phyloP scores from a whole-genome alignment of 2,113 vertebrate species.

The Ancistrus triradiatus region DNA sequence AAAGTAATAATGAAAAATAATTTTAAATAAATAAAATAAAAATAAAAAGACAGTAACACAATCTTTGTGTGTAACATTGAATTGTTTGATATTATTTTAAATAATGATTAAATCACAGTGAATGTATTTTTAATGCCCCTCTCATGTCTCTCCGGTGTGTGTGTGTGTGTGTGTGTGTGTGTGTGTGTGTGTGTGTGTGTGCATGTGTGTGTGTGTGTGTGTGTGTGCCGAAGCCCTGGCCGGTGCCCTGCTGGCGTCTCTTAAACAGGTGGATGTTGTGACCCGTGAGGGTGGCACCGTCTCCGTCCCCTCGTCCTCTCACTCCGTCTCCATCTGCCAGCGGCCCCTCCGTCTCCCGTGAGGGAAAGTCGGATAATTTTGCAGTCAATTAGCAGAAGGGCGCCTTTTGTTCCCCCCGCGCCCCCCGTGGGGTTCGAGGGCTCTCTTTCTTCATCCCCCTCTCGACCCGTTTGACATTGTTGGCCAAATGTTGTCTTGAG shows the following conservation, averaged over 20 bases:
- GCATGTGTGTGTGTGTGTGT: too few relatives aligned
- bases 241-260: conserved; percentile 7
- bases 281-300: conserved; percentile 17
- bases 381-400: conserved; percentile 99
- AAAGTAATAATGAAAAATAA: too few relatives aligned
- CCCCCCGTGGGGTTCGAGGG: conserved; percentile 62
- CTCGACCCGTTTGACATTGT: conserved; percentile 84
- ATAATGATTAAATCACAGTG: too few relatives aligned
- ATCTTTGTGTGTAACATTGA: too few relatives aligned
- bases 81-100: too few relatives aligned
- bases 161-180: too few relatives aligned
- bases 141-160: too few relatives aligned
- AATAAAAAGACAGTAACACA: too few relatives aligned
- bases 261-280: conserved; percentile 32
- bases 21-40: too few relatives aligned
- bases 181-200: too few relatives aligned
- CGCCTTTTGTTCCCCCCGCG: conserved; percentile 80
- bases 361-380: conserved; percentile 82
- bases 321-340: conserved; percentile 26
- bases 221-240: too few relatives aligned
- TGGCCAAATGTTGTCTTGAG: conserved; percentile 74
- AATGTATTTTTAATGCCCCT: too few relatives aligned
- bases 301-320: conserved; percentile 19
- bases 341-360: conserved; percentile 20
- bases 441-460: conserved; percentile 66